Percentiles rank a stretch among this genome's conserved stretches.
Conservation (phyloP, 2,888 invertebrate species). For the Andrena flavipes region DNA sequence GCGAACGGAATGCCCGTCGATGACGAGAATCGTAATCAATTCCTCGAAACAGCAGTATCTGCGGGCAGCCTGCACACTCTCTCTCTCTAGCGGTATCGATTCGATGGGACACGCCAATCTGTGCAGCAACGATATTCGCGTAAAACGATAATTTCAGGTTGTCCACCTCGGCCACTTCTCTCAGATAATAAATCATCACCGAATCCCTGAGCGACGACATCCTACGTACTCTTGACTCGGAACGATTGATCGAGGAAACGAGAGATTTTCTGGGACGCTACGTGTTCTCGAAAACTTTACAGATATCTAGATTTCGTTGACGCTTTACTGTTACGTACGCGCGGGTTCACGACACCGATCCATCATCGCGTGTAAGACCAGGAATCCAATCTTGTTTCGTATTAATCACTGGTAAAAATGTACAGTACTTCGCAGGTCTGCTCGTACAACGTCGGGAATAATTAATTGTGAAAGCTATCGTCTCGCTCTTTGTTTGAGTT, state of each 20-base stretch:
- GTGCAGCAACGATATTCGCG: conserved; percentile 23
- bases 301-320: too few species aligned
- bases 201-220: conserved; percentile 35
- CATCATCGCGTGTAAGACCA: not conserved
- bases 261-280: not conserved
- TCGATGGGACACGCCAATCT: conserved; percentile 29
- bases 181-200: conserved; percentile 10
- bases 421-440: not conserved
- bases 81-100: conserved; percentile 32
- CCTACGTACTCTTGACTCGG: not conserved
- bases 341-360: not conserved
- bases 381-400: not conserved
- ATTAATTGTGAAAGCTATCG: not conserved
- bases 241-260: not conserved
- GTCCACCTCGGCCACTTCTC: conserved; percentile 28
- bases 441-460: not conserved
- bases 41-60: conserved; percentile 48
- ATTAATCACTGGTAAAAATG: conserved; percentile 3
- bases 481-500: not conserved
- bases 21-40: conserved; percentile 53
- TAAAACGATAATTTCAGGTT: conserved; percentile 55
- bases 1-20: conserved; percentile 46
- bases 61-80: not conserved
- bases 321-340: not conserved
- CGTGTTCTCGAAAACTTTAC: not conserved